These are phyloP conservation scores for Heliconius charithonia DNA, from an alignment of 2,888 invertebrate species.

Conservation along the genomic window DNA sequence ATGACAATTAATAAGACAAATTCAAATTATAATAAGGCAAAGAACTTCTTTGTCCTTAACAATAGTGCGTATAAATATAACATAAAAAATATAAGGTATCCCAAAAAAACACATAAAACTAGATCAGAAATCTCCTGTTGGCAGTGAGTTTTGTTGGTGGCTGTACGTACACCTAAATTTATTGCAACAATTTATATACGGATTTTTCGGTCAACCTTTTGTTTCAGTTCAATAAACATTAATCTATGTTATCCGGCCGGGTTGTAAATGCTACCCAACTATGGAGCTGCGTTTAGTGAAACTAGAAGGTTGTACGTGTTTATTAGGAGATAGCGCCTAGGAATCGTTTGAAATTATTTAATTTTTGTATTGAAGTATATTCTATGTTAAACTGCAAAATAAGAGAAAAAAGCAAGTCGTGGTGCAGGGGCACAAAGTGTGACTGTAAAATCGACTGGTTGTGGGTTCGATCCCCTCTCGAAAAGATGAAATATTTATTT, in stretches of 20 bases:
- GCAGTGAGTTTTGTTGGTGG: conserved; percentile 36
- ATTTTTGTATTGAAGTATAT: not conserved
- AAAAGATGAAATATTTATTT: no score
- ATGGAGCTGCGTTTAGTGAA: conserved; percentile 37
- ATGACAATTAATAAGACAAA: no score
- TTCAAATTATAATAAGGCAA: not conserved
- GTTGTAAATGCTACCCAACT: conserved; percentile 37
- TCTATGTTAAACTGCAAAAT: not conserved
- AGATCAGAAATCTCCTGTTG: conserved; percentile 19
- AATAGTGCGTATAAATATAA: not conserved
- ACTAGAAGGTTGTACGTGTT: conserved; percentile 10
- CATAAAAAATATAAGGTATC: not conserved
- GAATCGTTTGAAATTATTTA: not conserved
- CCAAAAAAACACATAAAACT: not conserved
- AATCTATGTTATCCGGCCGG: conserved; percentile 42
- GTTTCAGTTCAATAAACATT: conserved; percentile 46
- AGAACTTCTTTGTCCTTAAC: not conserved
- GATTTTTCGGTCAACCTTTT: conserved; percentile 47
- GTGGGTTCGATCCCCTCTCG: no score
- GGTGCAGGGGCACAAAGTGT: no score
- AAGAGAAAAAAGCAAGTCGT: no score
- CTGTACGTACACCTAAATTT: conserved; percentile 40
- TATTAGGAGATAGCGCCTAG: conserved; percentile 1
- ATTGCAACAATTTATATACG: conserved; percentile 43
- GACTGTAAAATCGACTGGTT: no score